Evolutionary conservation across 1,140 invertebrate genomes (phyloP).

Genomic region (Megathymus violae): DNA sequence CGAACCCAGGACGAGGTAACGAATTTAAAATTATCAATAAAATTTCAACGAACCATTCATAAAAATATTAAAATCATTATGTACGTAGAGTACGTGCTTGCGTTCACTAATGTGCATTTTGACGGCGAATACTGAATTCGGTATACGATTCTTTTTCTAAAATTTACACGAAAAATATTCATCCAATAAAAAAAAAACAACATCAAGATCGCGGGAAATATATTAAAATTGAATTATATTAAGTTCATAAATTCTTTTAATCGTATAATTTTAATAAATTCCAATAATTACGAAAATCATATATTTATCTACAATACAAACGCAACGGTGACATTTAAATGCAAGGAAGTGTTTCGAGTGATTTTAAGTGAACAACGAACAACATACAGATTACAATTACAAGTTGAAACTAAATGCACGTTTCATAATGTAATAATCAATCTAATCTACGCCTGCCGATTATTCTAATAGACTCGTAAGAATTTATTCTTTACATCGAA

Average conservation of each 20-base stretch:
- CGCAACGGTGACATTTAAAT: slow-evolving; percentile 1
- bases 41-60: slow-evolving; percentile 67
- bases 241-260: slow-evolving; percentile 13
- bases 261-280: slow-evolving; percentile 2
- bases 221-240: slow-evolving; percentile 10
- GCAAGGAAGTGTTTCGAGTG: too few relatives aligned
- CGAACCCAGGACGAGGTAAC: slow-evolving; percentile 66
- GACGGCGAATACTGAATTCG: slow-evolving; percentile 64
- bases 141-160: slow-evolving; percentile 57
- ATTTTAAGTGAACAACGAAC: not conserved
- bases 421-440: slow-evolving; percentile 34
- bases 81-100: slow-evolving; percentile 38
- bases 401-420: slow-evolving; percentile 43
- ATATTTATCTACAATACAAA: not conserved
- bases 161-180: too few relatives aligned
- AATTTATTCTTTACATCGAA: slow-evolving; percentile 33
- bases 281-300: not conserved
- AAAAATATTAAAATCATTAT: slow-evolving; percentile 42
- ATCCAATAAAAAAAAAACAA: too few relatives aligned
- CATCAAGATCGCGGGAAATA: too few relatives aligned
- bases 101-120: slow-evolving; percentile 28
- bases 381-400: not conserved
- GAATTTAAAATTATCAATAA: slow-evolving; percentile 79
- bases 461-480: slow-evolving; percentile 46
- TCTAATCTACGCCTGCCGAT: slow-evolving; percentile 32